Percentiles rank a stretch among this genome's conserved stretches.
phyloP scores from a whole-genome alignment of 2,113 vertebrate genomes.

The Parus major region DNA sequence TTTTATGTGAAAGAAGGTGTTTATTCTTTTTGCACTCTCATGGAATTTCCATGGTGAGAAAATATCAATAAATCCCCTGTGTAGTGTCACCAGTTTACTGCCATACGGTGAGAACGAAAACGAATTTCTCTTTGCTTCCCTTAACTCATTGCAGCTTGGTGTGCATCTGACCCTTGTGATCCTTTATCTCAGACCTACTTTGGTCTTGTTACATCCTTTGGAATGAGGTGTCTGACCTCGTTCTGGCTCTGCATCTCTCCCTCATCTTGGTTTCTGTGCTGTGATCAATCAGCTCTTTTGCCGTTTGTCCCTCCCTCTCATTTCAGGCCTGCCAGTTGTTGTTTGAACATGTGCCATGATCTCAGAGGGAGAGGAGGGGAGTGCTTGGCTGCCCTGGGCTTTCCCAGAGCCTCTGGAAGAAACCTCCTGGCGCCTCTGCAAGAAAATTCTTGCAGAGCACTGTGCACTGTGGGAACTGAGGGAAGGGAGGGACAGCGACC shows the following conservation, averaged over 20 bases:
- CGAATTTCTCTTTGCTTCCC: not conserved
- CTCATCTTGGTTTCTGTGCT: not conserved
- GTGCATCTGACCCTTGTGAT: not conserved
- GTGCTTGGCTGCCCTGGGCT: not conserved
- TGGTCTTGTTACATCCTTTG: not conserved
- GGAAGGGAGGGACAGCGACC: not conserved
- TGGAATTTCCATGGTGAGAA: not conserved
- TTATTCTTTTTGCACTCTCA: not conserved
- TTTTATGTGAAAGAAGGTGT: not conserved
- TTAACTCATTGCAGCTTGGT: not conserved
- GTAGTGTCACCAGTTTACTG: not conserved
- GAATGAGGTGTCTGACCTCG: not conserved
- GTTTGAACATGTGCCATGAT: slow-evolving; percentile 15
- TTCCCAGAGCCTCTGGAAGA: not conserved
- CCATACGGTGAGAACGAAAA: not conserved
- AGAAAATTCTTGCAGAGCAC: not conserved
- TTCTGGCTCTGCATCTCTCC: not conserved
- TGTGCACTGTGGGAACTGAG: not conserved
- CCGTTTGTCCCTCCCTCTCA: slow-evolving; percentile 20
- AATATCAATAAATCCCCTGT: not conserved
- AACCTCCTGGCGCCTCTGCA: not conserved
- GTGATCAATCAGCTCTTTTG: not conserved
- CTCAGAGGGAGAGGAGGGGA: not conserved
- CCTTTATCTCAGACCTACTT: not conserved
- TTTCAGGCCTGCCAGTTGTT: not conserved